These are phyloP conservation scores for Serinus canaria DNA, from an alignment of 2,113 vertebrate species.

Conservation along the genomic window DNA sequence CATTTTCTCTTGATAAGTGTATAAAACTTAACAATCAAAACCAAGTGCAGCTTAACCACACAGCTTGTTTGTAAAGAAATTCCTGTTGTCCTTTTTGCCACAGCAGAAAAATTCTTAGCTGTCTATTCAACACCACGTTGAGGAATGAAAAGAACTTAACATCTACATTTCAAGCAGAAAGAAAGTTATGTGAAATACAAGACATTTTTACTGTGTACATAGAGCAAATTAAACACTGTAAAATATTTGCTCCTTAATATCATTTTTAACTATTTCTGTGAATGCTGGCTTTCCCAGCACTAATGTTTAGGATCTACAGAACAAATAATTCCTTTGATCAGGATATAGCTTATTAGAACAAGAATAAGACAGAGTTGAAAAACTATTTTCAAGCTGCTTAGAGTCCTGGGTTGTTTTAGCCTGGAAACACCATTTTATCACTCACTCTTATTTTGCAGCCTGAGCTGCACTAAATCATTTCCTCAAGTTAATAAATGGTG, in stretches of 20 bases:
- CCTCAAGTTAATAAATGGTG: slow-evolving; percentile 10
- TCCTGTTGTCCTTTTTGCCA: background rate
- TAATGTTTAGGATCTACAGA: background rate
- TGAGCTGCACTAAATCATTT: background rate
- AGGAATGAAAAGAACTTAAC: slow-evolving; percentile 26
- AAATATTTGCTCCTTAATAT: background rate
- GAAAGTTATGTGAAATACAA: background rate
- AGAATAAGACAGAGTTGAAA: background rate
- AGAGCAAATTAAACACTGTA: background rate
- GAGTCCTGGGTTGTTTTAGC: background rate
- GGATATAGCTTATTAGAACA: background rate
- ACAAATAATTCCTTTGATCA: background rate
- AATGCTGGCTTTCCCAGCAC: background rate
- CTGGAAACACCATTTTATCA: background rate
- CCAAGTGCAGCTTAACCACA: background rate
- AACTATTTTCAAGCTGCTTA: background rate
- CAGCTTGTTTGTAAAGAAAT: background rate
- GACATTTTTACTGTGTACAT: background rate
- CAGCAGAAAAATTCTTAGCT: background rate
- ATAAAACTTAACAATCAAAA: background rate
- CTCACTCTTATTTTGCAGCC: background rate
- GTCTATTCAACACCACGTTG: background rate
- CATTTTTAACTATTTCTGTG: background rate
- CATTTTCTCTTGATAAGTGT: background rate
- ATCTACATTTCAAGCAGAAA: slow-evolving; percentile 2